Conservation (phyloP, 2,113 vertebrate genomes). For the Corynorhinus townsendii region DNA sequence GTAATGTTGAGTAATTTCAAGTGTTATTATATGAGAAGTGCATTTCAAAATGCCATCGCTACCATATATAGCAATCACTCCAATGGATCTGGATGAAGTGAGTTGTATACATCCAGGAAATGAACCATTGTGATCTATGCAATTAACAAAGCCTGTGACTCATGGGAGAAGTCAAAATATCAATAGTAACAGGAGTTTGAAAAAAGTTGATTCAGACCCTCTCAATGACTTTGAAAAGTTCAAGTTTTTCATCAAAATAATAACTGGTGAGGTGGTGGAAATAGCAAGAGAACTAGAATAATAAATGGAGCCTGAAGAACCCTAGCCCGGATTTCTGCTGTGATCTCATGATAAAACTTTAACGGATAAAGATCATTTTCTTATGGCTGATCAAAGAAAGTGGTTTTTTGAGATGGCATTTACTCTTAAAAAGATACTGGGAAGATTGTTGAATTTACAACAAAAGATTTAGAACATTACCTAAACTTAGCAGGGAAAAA, state of each 20-base stretch:
- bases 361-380: not conserved
- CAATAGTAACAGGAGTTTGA: not conserved
- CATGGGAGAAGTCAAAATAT: not conserved
- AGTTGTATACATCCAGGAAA: not conserved
- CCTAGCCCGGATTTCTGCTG: not conserved
- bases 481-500: not conserved
- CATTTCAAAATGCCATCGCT: no score
- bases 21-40: no score
- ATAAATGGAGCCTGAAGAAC: not conserved
- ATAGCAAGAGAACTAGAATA: not conserved
- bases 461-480: not conserved
- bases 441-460: not conserved
- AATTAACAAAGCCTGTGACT: not conserved
- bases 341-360: not conserved
- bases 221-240: not conserved
- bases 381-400: not conserved
- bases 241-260: not conserved
- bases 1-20: no score
- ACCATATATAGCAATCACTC: not conserved
- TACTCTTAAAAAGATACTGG: not conserved
- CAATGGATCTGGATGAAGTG: not conserved
- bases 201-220: not conserved
- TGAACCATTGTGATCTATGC: not conserved
- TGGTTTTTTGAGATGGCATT: not conserved
- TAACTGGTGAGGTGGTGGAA: not conserved